Evolutionary conservation across 2,888 invertebrate species (phyloP).

Genomic region (Nudaria mundana): DNA sequence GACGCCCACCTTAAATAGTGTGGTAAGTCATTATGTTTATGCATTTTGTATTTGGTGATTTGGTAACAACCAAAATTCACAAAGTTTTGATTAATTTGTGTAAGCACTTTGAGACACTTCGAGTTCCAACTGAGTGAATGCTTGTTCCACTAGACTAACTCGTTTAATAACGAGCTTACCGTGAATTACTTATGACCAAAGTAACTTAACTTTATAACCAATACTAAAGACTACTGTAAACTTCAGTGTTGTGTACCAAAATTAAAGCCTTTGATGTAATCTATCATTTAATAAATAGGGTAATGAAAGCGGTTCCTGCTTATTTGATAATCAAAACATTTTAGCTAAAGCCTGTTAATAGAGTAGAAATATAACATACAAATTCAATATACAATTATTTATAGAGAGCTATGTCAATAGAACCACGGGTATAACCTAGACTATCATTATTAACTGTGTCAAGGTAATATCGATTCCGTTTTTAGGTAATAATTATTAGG

Average conservation of each 20-base stretch:
- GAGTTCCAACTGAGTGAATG: constrained; percentile 15
- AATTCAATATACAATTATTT: too few species aligned
- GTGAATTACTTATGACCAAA: constrained; percentile 17
- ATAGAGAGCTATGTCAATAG: too few species aligned
- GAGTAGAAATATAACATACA: too few species aligned
- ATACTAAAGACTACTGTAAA: constrained; percentile 9
- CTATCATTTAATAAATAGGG: too few species aligned
- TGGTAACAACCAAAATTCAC: constrained; percentile 7
- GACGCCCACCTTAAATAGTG: too few species aligned
- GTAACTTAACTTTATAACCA: constrained; percentile 14
- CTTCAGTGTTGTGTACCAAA: constrained; percentile 1
- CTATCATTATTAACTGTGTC: too few species aligned
- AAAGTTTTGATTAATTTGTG: constrained; percentile 28
- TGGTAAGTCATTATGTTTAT: neutral
- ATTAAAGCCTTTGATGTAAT: constrained; percentile 5
- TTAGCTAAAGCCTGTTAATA: too few species aligned
- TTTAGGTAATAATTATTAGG: too few species aligned
- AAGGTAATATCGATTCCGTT: too few species aligned
- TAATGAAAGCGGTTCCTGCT: too few species aligned
- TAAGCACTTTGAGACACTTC: constrained; percentile 14
- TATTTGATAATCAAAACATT: too few species aligned
- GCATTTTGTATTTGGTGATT: constrained; percentile 6
- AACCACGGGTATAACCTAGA: too few species aligned
- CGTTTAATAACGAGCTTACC: constrained; percentile 23
- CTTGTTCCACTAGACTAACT: constrained; percentile 14